Conservation (phyloP, 2,113 vertebrate species). For the Cebidichthys violaceus region DNA sequence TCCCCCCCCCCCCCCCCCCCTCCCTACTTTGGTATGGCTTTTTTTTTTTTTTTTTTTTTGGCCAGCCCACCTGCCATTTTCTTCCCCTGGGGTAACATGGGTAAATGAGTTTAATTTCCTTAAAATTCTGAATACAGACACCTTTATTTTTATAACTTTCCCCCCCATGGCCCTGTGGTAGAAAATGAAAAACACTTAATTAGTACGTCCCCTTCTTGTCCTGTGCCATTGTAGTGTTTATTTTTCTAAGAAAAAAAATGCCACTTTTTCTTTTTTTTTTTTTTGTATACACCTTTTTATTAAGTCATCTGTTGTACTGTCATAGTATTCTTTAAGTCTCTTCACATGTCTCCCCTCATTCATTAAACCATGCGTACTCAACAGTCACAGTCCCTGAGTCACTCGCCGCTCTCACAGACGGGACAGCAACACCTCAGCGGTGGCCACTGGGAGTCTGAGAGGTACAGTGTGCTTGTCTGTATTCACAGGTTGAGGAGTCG, state of each 20-base stretch:
- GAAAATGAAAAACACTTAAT: constrained; percentile 51
- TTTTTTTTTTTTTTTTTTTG: constrained; percentile 31
- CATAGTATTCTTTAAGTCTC: constrained; percentile 53
- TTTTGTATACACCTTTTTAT: constrained; percentile 56
- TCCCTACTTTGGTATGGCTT: constrained; percentile 1
- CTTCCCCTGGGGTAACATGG: constrained; percentile 49
- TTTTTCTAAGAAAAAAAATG: constrained; percentile 71
- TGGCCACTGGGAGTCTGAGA: constrained; percentile 30
- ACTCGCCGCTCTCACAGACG: constrained; percentile 27
- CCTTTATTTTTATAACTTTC: constrained; percentile 74
- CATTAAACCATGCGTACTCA: constrained; percentile 40
- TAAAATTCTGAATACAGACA: constrained; percentile 60
- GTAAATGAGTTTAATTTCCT: constrained; percentile 65
- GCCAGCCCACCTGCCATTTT: constrained; percentile 54
- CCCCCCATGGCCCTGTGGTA: constrained; percentile 54
- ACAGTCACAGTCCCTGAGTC: constrained; percentile 29
- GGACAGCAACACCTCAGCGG: constrained; percentile 30
- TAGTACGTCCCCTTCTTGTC: constrained; percentile 59
- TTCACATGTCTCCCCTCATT: constrained; percentile 29
- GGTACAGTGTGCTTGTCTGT: background rate
- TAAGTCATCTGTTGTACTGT: constrained; percentile 55
- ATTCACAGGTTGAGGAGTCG: constrained; percentile 12
- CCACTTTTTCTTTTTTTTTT: constrained; percentile 18
- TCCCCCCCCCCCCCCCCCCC: background rate
- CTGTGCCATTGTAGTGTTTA: constrained; percentile 74